Conservation (phyloP, 1,140 invertebrate species). For the Aphidius ervi region DNA sequence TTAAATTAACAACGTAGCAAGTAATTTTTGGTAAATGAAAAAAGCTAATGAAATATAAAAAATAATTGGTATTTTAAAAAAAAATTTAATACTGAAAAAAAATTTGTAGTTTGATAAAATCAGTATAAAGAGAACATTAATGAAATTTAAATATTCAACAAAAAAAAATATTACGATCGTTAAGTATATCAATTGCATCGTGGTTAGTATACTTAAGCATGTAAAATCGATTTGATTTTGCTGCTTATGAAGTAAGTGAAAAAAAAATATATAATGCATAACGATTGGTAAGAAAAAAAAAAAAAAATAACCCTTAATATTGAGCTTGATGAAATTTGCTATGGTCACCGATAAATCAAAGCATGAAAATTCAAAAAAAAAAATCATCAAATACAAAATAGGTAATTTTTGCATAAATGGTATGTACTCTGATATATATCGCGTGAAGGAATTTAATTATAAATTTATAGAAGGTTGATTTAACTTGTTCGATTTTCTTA, state of each 20-base stretch:
- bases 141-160: slow-evolving; percentile 16
- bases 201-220: neutral
- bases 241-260: slow-evolving; percentile 4
- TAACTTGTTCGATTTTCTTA: slow-evolving; percentile 5
- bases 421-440: neutral
- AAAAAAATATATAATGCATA: neutral
- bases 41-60: neutral
- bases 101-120: slow-evolving; percentile 10
- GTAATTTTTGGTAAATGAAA: too few relatives aligned
- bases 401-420: neutral
- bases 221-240: neutral
- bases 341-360: slow-evolving; percentile 12
- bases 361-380: slow-evolving; percentile 3
- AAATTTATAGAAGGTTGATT: neutral
- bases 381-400: neutral
- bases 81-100: neutral
- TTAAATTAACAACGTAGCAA: too few relatives aligned
- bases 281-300: too few relatives aligned
- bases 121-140: neutral
- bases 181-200: slow-evolving; percentile 10
- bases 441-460: slow-evolving; percentile 19
- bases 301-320: slow-evolving; percentile 8
- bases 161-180: neutral
- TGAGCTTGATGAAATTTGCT: neutral
- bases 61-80: neutral